phyloP scores from a whole-genome alignment of 2,113 vertebrate species.

The Pseudopipra pipra region DNA sequence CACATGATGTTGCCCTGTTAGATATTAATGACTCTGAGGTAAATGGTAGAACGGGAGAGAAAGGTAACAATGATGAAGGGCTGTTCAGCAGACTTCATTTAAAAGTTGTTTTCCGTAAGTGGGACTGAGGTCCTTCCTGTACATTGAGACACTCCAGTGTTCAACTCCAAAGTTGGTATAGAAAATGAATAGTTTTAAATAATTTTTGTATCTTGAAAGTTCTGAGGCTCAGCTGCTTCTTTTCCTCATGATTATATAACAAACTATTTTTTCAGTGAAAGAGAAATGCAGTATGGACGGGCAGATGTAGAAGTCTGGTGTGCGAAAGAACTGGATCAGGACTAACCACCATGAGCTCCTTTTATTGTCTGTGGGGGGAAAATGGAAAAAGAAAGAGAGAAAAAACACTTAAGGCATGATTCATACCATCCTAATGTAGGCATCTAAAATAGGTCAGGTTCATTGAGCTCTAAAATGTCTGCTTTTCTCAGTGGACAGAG shows the following conservation, averaged over 20 bases:
- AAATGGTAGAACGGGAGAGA: background rate
- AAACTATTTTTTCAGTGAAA: background rate
- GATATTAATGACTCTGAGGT: background rate
- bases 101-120: background rate
- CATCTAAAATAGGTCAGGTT: slow-evolving; percentile 36
- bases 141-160: background rate
- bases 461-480: slow-evolving; percentile 6
- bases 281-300: background rate
- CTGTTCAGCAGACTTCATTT: background rate
- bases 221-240: background rate
- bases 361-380: background rate
- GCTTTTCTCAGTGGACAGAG: background rate
- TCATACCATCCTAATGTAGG: background rate
- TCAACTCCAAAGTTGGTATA: background rate
- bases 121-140: background rate
- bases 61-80: background rate
- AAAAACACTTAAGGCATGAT: slow-evolving; percentile 8
- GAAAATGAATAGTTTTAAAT: background rate
- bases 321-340: background rate
- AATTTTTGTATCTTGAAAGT: background rate
- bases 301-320: background rate
- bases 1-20: background rate
- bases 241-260: background rate
- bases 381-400: background rate
- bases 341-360: background rate